phyloP scores from a whole-genome alignment of 2,797 vertebrate species.

The Falco novaeseelandiae region DNA sequence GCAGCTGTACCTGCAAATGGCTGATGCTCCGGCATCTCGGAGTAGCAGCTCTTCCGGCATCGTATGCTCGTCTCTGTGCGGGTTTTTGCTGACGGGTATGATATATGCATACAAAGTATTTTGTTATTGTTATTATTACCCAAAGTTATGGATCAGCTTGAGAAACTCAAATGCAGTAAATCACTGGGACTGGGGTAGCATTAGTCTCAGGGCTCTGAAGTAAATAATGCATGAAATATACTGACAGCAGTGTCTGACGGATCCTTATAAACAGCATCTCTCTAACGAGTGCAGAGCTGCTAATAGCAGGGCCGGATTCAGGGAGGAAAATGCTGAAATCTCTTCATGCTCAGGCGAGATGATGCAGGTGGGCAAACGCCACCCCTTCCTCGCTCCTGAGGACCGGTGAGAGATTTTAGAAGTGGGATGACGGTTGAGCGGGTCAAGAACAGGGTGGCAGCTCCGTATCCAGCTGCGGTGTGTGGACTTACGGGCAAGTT shows the following conservation, averaged over 20 bases:
- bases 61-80: neutral
- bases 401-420: neutral
- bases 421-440: neutral
- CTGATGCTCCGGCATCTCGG: accelerated
- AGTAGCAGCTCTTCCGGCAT: neutral
- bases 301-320: neutral
- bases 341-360: accelerated
- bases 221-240: conserved; percentile 69
- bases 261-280: conserved; percentile 57
- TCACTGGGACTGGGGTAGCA: conserved; percentile 44
- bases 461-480: neutral
- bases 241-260: conserved; percentile 54
- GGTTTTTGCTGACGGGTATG: conserved; percentile 44
- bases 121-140: conserved; percentile 65
- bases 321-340: neutral
- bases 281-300: conserved; percentile 42
- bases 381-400: accelerated
- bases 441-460: neutral
- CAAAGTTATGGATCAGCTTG: conserved; percentile 68
- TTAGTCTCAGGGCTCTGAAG: conserved; percentile 61
- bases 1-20: neutral
- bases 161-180: conserved; percentile 63
- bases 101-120: conserved; percentile 59
- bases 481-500: neutral
- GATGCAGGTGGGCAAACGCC: neutral